A percentile compares a stretch with the other conserved stretches of the same genome.
phyloP scores from a whole-genome alignment of 2,113 vertebrate species.

The Syrrhaptes paradoxus region DNA sequence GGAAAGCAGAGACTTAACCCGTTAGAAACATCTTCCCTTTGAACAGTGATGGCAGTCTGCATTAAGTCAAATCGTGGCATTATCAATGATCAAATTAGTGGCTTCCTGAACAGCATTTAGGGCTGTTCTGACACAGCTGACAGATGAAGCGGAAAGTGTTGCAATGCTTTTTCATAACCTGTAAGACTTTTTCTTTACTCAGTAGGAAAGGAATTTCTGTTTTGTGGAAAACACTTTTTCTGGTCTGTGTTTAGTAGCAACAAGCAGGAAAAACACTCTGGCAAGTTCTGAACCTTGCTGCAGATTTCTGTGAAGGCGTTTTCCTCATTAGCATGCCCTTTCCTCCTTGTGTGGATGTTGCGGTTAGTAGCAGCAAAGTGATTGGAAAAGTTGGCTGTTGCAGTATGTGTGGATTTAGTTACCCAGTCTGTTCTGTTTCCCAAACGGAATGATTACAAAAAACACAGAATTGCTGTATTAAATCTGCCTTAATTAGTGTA shows the following conservation, averaged over 20 bases:
- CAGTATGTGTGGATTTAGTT: not conserved
- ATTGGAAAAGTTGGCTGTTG: not conserved
- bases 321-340: not conserved
- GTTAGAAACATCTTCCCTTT: not conserved
- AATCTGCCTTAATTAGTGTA: not conserved
- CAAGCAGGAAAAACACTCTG: not conserved
- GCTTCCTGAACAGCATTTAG: not conserved
- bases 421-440: not conserved
- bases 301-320: not conserved
- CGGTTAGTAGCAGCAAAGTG: not conserved
- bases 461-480: not conserved
- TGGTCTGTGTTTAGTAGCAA: not conserved
- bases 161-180: not conserved
- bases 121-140: not conserved
- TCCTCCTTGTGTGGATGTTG: not conserved
- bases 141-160: not conserved
- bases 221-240: not conserved
- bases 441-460: not conserved
- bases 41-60: not conserved
- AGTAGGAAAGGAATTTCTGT: not conserved
- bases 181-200: not conserved
- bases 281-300: not conserved
- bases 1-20: not conserved
- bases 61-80: not conserved
- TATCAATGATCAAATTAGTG: not conserved